A percentile compares a stretch with the other conserved stretches of the same genome.
Conservation (phyloP, 1,140 invertebrate species). For the Conus ventricosus region DNA sequence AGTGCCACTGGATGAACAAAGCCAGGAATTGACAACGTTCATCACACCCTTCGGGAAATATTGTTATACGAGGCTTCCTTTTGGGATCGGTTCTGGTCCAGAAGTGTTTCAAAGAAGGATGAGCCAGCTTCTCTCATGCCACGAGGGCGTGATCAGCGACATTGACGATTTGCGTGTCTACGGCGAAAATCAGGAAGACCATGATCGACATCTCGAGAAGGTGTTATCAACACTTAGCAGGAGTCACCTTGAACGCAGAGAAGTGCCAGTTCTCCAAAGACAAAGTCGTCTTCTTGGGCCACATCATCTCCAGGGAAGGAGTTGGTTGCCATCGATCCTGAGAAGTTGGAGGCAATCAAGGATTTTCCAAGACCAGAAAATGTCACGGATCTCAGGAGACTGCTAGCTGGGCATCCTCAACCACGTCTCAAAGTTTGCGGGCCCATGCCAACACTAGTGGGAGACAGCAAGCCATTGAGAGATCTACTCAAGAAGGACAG, state of each 20-base stretch:
- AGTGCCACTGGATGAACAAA: conserved; percentile 34
- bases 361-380: not conserved
- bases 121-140: conserved; percentile 40
- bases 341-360: not conserved
- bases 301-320: conserved; percentile 28
- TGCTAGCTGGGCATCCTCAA: not conserved
- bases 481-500: not conserved
- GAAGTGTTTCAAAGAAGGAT: conserved; percentile 49
- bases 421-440: not conserved
- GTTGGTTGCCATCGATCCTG: not conserved
- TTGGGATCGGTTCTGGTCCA: conserved; percentile 65
- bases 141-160: conserved; percentile 31
- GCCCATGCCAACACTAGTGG: not conserved
- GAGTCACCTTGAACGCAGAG: conserved; percentile 65
- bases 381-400: not conserved
- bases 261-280: conserved; percentile 68
- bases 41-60: conserved; percentile 72
- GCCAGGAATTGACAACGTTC: conserved; percentile 47
- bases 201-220: conserved; percentile 50
- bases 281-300: conserved; percentile 40
- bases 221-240: conserved; percentile 53
- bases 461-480: not conserved
- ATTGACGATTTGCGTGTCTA: conserved; percentile 61
- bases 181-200: conserved; percentile 49
- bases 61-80: conserved; percentile 70